Evolutionary conservation across 2,888 invertebrate species (phyloP).

Genomic region (Spisula solida): DNA sequence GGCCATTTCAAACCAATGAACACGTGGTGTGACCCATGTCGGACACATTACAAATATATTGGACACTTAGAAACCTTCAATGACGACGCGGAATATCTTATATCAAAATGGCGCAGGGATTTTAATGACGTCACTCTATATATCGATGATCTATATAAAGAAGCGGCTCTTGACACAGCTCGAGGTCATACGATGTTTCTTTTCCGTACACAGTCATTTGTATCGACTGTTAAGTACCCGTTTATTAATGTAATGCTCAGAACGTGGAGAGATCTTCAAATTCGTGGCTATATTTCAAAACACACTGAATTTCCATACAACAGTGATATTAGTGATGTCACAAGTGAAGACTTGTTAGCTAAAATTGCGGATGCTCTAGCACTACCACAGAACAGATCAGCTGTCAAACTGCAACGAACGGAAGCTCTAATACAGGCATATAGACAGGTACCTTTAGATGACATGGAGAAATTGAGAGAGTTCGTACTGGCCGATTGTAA

Average conservation of each 20-base stretch:
- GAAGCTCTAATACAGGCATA: slow-evolving; percentile 77
- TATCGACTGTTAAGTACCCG: background rate
- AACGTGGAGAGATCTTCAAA: slow-evolving; percentile 49
- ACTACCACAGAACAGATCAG: slow-evolving; percentile 42
- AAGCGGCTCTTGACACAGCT: slow-evolving; percentile 25
- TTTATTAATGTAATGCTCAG: slow-evolving; percentile 17
- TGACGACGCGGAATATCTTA: slow-evolving; percentile 34
- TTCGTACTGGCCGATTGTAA: slow-evolving; percentile 74
- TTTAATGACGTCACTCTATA: slow-evolving; percentile 32
- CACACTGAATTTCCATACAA: slow-evolving; percentile 26
- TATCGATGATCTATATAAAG: slow-evolving; percentile 24
- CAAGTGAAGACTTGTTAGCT: slow-evolving; percentile 21
- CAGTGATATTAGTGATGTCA: background rate
- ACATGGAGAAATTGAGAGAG: slow-evolving; percentile 67
- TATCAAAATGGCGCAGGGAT: slow-evolving; percentile 10
- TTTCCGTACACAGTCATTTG: background rate
- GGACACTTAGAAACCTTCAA: slow-evolving; percentile 39
- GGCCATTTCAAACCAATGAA: slow-evolving; percentile 36
- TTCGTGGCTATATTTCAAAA: slow-evolving; percentile 41
- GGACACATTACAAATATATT: slow-evolving; percentile 27
- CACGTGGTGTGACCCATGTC: slow-evolving; percentile 32
- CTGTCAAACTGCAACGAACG: slow-evolving; percentile 68
- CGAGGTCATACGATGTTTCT: slow-evolving; percentile 19
- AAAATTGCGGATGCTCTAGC: slow-evolving; percentile 57
- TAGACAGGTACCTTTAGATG: slow-evolving; percentile 60